Conservation (phyloP, 2,113 vertebrate genomes). For the Forbesichthys papilliferus region DNA sequence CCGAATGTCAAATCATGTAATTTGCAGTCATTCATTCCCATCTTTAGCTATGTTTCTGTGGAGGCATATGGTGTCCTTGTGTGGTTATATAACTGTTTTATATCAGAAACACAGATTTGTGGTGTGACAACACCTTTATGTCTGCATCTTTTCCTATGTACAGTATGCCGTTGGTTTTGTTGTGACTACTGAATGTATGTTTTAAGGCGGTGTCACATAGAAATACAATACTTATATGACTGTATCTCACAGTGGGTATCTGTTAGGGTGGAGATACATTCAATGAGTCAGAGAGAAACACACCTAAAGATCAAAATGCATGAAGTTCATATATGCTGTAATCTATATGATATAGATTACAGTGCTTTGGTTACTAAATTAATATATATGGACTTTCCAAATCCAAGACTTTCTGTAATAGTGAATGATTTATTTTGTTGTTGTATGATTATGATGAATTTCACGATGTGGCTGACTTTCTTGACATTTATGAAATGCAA, state of each 20-base stretch:
- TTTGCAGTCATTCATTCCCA: background rate
- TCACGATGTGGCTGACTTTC: no score
- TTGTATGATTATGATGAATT: no score
- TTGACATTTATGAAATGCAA: no score
- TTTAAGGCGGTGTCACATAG: constrained; percentile 32
- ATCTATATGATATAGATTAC: no score
- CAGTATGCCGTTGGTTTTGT: constrained; percentile 26
- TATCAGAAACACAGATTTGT: constrained; percentile 37
- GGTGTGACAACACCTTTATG: constrained; percentile 47
- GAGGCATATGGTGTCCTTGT: background rate
- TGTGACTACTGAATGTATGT: background rate
- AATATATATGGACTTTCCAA: no score
- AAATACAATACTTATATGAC: constrained; percentile 51
- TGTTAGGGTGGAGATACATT: constrained; percentile 43
- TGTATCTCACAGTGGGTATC: constrained; percentile 7
- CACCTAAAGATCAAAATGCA: no score
- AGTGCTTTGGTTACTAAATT: no score
- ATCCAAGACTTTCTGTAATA: no score
- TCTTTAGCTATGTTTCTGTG: background rate
- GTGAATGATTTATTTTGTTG: no score
- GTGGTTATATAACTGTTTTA: constrained; percentile 11
- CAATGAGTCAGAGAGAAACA: constrained; percentile 49
- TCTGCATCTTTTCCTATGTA: constrained; percentile 49
- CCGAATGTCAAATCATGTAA: background rate
- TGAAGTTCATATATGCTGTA: no score